Conservation (phyloP, 2,113 vertebrate species). For the Mobula hypostoma region DNA sequence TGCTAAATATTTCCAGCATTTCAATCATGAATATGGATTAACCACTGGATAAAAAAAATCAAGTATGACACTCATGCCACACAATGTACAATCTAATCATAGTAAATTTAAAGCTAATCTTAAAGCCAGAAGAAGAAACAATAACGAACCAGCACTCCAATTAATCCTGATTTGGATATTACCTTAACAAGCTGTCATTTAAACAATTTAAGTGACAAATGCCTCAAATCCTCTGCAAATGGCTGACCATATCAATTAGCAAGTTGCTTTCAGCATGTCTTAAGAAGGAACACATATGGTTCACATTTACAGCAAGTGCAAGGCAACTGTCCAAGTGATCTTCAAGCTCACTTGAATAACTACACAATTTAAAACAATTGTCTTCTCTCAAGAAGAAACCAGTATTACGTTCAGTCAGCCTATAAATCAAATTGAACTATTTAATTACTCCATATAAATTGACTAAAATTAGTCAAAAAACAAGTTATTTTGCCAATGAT, state of each 20-base stretch:
- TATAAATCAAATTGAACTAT: constrained; percentile 32
- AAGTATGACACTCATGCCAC: background rate
- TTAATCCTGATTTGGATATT: constrained; percentile 54
- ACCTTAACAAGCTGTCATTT: constrained; percentile 54
- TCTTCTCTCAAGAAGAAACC: background rate
- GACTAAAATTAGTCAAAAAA: constrained; percentile 34
- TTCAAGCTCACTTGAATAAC: constrained; percentile 16
- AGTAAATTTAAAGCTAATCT: background rate
- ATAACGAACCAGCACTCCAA: background rate
- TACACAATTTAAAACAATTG: background rate
- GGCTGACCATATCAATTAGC: constrained; percentile 53
- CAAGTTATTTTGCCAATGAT: constrained; percentile 29
- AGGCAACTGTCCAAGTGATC: background rate
- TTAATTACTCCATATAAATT: constrained; percentile 35
- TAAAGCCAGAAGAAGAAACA: background rate
- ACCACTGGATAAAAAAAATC: background rate
- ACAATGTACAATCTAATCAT: background rate
- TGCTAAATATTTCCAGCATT: no score
- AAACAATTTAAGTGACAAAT: constrained; percentile 55
- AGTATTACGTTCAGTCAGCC: background rate
- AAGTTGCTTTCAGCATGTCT: constrained; percentile 51
- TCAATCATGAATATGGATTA: no score
- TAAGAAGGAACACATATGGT: constrained; percentile 28
- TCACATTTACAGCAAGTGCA: background rate
- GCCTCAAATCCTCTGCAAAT: constrained; percentile 44